A percentile compares a stretch with the other conserved stretches of the same genome.
These are phyloP conservation scores for Drosophila basisetae DNA, from an alignment of 2,888 invertebrate species.

Conservation along the genomic window DNA sequence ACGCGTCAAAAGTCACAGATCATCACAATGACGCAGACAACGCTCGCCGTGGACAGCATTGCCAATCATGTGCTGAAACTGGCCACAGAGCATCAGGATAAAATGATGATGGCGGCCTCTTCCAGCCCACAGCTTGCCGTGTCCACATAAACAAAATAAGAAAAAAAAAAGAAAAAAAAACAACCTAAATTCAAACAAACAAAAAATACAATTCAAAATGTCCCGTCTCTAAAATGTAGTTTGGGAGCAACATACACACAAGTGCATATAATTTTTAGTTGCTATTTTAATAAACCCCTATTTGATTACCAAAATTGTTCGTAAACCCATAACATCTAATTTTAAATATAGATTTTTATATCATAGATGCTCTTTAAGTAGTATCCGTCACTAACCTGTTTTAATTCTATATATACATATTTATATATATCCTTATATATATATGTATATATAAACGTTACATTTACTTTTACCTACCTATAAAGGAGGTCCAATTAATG, in stretches of 20 bases:
- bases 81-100: conserved; percentile 66
- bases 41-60: conserved; percentile 79
- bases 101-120: conserved; percentile 3
- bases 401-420: conserved; percentile 7
- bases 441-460: conserved; percentile 5
- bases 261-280: conserved; percentile 30
- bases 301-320: conserved; percentile 30
- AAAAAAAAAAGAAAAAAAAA: conserved; percentile 2
- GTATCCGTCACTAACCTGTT: conserved; percentile 19
- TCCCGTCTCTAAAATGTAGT: conserved; percentile 27
- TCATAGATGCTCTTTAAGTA: conserved; percentile 15
- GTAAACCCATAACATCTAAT: conserved; percentile 16
- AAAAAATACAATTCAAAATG: conserved; percentile 14
- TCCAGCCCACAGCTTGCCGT: conserved; percentile 8
- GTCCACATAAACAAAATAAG: conserved; percentile 10
- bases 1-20: conserved; percentile 79
- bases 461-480: conserved; percentile 5
- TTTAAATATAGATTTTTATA: conserved; percentile 25
- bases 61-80: conserved; percentile 81
- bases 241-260: conserved; percentile 13
- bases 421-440: neutral
- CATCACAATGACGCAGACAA: conserved; percentile 72
- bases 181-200: neutral
- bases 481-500: conserved; percentile 6
- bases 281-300: conserved; percentile 23